Evolutionary conservation across 2,113 vertebrate species (phyloP), one percentile per base, ranked within the genome.

Genomic region (Steatornis caripensis): DNA sequence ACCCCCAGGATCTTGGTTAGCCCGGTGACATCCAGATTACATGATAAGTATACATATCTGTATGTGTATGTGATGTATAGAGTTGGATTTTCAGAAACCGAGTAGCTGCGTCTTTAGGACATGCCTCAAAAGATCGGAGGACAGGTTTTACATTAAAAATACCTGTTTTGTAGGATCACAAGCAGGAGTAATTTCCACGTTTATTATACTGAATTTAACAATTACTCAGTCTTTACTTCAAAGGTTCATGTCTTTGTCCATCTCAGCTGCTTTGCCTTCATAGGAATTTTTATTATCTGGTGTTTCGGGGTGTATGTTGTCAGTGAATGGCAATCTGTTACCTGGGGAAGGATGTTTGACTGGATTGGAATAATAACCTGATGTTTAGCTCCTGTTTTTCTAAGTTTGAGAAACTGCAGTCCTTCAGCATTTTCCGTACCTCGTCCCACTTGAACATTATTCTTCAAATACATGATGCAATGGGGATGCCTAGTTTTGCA

Each of bases 181-280:
- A 32, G 24, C 49, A 64, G 69, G 49, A 66, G 24, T 84, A 57
- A 82, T 77, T 81, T 65, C 74, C 24, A 8, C 1, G 5, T 70
- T 95, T 66, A 30, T 85, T 76, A 68, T n/a, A 16, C 37, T 78
- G 37, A 54, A 90, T 94, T 96, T 80, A 86, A 79, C 19, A 39
- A 39, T 65, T 65, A 22, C 36, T 86, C 27, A 48, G 22, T 21
- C 43, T 83, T 84, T 81, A n/a, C 66, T 75, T 49, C 36, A 10
- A 78, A 62, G 30, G 7, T 34, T 94, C 24, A 19, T 43, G 23
- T 70, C 22, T 90, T 14, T 69, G 7, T 74, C 55, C 13, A 15
- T 86, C n/a, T 96, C 84, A 82, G 90, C 77, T 90, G 77, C 66
- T 83, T 65, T 88, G 37, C 84, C 84, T 78, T 81, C 46, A 43